These are phyloP conservation scores for Dryobota labecula DNA, from an alignment of 2,888 invertebrate genomes.

Conservation along the genomic window DNA sequence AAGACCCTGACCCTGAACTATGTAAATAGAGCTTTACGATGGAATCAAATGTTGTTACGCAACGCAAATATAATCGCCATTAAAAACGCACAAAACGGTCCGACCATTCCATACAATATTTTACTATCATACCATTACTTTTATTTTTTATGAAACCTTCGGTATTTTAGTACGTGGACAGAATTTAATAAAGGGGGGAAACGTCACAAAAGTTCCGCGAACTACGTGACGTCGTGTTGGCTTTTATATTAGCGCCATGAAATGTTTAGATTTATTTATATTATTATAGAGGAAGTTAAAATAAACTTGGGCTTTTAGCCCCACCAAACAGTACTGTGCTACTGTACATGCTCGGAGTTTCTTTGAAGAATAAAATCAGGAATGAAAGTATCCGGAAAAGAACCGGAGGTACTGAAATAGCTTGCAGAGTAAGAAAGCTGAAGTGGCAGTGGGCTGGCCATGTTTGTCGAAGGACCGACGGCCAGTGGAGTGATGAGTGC, in stretches of 20 bases:
- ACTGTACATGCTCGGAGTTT: no score
- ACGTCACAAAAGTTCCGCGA: slow-evolving; percentile 51
- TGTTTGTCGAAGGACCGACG: no score
- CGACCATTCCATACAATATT: slow-evolving; percentile 47
- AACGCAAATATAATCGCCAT: slow-evolving; percentile 30
- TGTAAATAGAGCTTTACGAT: neutral
- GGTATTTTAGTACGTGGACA: slow-evolving; percentile 53
- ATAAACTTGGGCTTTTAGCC: no score
- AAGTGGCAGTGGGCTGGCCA: no score
- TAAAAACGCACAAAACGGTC: slow-evolving; percentile 45
- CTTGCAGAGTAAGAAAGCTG: no score
- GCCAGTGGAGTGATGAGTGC: no score
- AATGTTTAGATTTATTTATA: slow-evolving; percentile 44
- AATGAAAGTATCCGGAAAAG: no score
- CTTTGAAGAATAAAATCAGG: no score
- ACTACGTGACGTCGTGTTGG: slow-evolving; percentile 55
- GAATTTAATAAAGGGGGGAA: slow-evolving; percentile 59
- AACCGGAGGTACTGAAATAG: no score
- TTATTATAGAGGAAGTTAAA: neutral
- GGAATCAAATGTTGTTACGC: slow-evolving; percentile 1
- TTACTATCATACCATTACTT: slow-evolving; percentile 55
- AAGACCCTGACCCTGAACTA: neutral
- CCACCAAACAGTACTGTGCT: no score
- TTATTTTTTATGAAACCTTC: slow-evolving; percentile 61
- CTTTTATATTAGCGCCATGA: slow-evolving; percentile 40